Percentiles rank a stretch among this genome's conserved stretches.
Conservation (phyloP, 2,797 vertebrate genomes). For the Pitangus sulphuratus region DNA sequence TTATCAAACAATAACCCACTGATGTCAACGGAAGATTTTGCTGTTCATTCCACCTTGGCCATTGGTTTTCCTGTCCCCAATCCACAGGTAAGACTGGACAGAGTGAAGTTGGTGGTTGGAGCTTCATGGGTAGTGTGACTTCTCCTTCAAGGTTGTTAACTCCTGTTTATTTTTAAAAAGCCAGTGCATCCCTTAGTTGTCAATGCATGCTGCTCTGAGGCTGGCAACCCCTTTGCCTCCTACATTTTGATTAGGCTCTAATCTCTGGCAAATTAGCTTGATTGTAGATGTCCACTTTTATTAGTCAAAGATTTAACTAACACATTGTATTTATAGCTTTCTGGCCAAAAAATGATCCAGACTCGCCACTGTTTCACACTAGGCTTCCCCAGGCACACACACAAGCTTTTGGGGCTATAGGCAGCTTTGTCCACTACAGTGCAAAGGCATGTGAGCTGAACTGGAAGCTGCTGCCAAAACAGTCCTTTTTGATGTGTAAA, state of each 20-base stretch:
- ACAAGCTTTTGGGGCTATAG: background rate
- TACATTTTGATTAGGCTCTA: background rate
- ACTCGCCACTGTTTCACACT: background rate
- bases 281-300: background rate
- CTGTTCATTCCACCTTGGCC: background rate
- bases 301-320: background rate
- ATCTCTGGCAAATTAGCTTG: background rate
- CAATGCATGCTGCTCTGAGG: background rate
- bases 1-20: background rate
- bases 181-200: background rate
- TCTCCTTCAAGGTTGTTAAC: background rate
- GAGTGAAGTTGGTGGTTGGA: background rate
- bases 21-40: background rate
- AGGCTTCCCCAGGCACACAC: background rate
- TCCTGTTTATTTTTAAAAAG: background rate
- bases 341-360: background rate
- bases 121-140: background rate
- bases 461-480: constrained; percentile 2
- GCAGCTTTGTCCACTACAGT: background rate
- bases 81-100: background rate
- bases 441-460: background rate
- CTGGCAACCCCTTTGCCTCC: background rate
- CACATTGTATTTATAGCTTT: background rate
- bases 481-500: background rate
- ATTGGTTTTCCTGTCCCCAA: background rate